Conservation (phyloP, 2,113 vertebrate species). For the Zosterops japonicus region DNA sequence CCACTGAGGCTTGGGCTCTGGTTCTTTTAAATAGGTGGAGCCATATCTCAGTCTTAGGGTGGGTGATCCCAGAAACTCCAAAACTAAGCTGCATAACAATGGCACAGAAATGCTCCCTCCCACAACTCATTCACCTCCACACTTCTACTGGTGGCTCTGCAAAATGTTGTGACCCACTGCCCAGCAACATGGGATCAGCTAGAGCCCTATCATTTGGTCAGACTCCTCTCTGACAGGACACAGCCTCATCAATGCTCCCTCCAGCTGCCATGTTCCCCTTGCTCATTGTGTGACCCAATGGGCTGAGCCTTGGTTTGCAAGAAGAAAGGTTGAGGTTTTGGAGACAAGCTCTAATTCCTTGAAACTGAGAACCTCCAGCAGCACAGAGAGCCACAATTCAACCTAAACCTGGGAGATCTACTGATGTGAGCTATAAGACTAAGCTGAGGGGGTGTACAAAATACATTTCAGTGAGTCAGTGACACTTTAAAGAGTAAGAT, state of each 20-base stretch:
- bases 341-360: not conserved
- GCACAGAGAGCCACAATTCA: not conserved
- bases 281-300: not conserved
- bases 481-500: slow-evolving; percentile 26
- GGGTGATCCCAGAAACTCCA: not conserved
- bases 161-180: not conserved
- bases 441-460: slow-evolving; percentile 11
- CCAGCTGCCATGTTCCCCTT: not conserved
- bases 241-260: not conserved
- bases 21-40: not conserved
- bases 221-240: not conserved
- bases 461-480: slow-evolving; percentile 28
- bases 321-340: not conserved
- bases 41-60: not conserved
- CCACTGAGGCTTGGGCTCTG: not conserved
- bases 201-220: not conserved
- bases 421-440: not conserved
- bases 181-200: not conserved
- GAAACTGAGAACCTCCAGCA: not conserved
- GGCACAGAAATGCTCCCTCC: not conserved
- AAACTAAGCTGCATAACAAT: not conserved
- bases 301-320: not conserved
- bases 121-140: not conserved
- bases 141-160: not conserved
- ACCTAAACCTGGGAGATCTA: not conserved